Evolutionary conservation across 2,113 vertebrate species (phyloP).

Genomic region (Toxotes jaculatrix): DNA sequence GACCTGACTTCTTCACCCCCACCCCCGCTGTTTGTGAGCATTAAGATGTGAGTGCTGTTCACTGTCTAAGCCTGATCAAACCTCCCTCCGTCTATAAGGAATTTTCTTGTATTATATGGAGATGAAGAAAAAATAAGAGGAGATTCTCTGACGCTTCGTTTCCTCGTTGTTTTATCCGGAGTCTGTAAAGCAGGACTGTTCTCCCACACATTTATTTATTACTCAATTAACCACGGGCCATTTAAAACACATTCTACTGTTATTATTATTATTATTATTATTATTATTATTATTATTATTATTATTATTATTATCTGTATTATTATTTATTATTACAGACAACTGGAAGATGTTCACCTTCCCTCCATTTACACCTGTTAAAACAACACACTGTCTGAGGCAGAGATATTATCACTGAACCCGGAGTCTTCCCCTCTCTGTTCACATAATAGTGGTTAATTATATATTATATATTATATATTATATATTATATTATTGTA

Average conservation of each 20-base stretch:
- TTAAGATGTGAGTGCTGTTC: background rate
- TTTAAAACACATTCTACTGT: no score
- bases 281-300: no score
- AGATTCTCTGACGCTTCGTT: background rate
- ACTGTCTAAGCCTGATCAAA: background rate
- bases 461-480: no score
- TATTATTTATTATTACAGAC: no score
- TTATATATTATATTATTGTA: background rate
- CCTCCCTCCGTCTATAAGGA: background rate
- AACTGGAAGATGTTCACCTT: background rate
- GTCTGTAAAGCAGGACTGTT: no score
- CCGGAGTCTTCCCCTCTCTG: no score
- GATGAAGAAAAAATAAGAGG: background rate
- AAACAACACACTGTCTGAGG: background rate
- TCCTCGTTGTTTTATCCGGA: background rate
- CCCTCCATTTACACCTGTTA: background rate
- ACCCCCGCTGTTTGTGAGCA: background rate
- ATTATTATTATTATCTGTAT: no score
- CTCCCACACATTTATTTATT: no score
- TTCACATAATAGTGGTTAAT: no score
- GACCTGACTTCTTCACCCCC: conserved; percentile 27
- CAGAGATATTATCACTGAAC: background rate
- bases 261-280: no score
- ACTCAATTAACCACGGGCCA: no score
- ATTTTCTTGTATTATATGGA: background rate